Evolutionary conservation across 2,797 vertebrate species (phyloP).

Genomic region (Onychomys arenicola): DNA sequence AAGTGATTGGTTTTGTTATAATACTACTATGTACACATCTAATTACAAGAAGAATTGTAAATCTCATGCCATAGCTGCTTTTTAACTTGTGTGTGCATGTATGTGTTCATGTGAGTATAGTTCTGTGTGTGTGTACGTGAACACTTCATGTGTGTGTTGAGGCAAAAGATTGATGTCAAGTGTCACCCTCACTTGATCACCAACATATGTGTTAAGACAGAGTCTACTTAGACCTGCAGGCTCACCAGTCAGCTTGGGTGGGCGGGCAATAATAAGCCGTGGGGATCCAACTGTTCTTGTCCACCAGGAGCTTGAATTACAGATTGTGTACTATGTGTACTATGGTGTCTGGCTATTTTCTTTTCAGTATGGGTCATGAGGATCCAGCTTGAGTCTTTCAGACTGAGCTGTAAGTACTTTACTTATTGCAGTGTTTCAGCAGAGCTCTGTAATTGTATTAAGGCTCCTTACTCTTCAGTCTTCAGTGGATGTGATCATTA

Average conservation of each 20-base stretch:
- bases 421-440: neutral
- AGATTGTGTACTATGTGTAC: neutral
- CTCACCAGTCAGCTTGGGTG: neutral
- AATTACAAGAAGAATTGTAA: neutral
- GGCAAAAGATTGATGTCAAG: neutral
- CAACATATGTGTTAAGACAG: neutral
- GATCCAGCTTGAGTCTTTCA: neutral
- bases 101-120: neutral
- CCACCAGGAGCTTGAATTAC: neutral
- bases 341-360: neutral
- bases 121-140: neutral
- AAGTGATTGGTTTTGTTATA: neutral
- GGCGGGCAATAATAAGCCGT: neutral
- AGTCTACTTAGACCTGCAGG: neutral
- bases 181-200: neutral
- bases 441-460: neutral
- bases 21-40: neutral
- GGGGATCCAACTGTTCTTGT: neutral
- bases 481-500: neutral
- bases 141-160: neutral
- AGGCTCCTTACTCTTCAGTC: neutral
- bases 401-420: neutral
- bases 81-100: neutral
- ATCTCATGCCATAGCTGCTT: neutral
- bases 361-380: neutral